These are phyloP conservation scores for Brachyrhaphis roseni DNA, from an alignment of 2,797 vertebrate species.

Conservation along the genomic window DNA sequence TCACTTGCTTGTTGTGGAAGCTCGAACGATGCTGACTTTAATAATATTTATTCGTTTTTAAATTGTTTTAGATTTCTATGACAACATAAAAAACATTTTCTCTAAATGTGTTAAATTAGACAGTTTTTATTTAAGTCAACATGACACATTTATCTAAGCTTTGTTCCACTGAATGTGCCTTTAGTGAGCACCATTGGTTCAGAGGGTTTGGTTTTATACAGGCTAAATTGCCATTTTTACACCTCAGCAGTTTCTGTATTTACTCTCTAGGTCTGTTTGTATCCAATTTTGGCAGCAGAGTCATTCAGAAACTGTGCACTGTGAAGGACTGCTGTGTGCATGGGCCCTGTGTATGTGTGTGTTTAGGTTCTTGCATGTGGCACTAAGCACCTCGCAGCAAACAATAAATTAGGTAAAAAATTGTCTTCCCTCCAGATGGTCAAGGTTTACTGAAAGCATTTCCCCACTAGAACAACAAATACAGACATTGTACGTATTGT, in stretches of 20 bases:
- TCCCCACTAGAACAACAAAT: not conserved
- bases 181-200: conserved; percentile 4
- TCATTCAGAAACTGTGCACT: conserved; percentile 28
- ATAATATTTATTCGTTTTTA: conserved; percentile 10
- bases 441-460: conserved; percentile 50
- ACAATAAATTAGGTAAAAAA: conserved; percentile 30
- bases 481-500: not conserved
- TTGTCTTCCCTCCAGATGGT: conserved; percentile 58
- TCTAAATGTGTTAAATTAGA: conserved; percentile 15
- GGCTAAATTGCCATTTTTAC: conserved; percentile 30
- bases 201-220: conserved; percentile 11
- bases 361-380: conserved; percentile 25
- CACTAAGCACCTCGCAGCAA: conserved; percentile 44
- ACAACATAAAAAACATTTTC: not conserved
- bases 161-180: conserved; percentile 25
- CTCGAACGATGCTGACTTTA: conserved; percentile 13
- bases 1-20: conserved; percentile 15
- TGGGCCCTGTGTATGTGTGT: conserved; percentile 15
- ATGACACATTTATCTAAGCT: conserved; percentile 32
- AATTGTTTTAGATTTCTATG: not conserved
- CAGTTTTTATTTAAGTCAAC: conserved; percentile 18
- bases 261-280: conserved; percentile 41
- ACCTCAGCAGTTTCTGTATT: conserved; percentile 40
- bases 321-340: conserved; percentile 15
- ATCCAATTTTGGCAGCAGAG: conserved; percentile 33